phyloP scores from a whole-genome alignment of 2,113 vertebrate species.

The Oplegnathus fasciatus region DNA sequence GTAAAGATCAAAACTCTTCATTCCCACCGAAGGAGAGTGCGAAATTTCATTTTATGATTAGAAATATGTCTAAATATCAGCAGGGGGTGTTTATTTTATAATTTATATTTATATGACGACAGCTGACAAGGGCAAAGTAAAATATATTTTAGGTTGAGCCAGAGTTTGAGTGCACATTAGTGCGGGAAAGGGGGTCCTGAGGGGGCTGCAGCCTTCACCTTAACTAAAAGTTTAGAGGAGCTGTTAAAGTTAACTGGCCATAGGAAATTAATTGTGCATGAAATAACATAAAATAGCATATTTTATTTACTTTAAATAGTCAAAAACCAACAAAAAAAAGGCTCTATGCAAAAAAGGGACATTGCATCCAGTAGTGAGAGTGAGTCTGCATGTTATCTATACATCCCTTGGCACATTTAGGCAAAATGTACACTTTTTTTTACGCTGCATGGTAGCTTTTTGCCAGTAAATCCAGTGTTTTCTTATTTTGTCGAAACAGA shows the following conservation, averaged over 20 bases:
- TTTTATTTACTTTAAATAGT: background rate
- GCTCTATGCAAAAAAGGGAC: background rate
- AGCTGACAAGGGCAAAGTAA: background rate
- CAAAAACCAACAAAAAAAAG: background rate
- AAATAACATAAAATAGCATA: background rate
- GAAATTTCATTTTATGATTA: background rate
- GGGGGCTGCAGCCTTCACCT: no score
- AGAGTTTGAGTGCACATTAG: no score
- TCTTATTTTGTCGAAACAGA: background rate
- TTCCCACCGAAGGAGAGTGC: background rate
- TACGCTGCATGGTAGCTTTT: background rate
- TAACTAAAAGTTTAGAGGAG: background rate
- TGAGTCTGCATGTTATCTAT: background rate
- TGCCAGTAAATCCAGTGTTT: background rate
- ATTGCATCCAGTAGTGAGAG: background rate
- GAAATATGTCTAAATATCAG: background rate
- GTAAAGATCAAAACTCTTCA: background rate
- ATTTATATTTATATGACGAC: background rate
- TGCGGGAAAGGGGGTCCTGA: background rate
- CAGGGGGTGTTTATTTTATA: background rate
- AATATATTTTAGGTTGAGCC: background rate
- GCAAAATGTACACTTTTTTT: no score
- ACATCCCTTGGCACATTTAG: background rate
- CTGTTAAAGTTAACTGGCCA: background rate
- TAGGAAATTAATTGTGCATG: background rate